Conservation (phyloP, 2,888 invertebrate genomes). For the Hydrotaea cyrtoneurina region DNA sequence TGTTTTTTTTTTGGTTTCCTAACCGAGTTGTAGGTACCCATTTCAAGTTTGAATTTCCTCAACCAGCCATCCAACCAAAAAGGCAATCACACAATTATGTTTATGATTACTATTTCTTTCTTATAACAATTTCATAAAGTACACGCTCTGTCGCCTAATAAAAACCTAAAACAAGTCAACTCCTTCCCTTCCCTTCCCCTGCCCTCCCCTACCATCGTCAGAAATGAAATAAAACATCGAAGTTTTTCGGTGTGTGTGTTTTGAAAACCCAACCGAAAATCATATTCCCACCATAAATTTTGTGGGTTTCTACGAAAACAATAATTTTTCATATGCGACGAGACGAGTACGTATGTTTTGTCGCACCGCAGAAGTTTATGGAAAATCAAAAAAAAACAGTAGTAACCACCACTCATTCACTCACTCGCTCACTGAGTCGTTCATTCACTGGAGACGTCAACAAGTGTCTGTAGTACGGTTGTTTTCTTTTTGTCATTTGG, state of each 20-base stretch:
- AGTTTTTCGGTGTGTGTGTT: conserved; percentile 22
- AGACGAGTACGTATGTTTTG: not conserved
- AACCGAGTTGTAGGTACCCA: not conserved
- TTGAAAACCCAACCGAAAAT: conserved; percentile 38
- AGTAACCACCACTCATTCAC: conserved; percentile 44
- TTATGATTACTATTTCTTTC: conserved; percentile 40
- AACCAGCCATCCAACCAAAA: not conserved
- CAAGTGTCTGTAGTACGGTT: conserved; percentile 18
- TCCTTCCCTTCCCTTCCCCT: not conserved
- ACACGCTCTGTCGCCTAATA: conserved; percentile 64
- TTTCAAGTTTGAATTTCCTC: conserved; percentile 28
- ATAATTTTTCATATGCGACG: conserved; percentile 58
- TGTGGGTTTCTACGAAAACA: conserved; percentile 59
- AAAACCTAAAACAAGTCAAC: conserved; percentile 7
- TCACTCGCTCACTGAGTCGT: conserved; percentile 46
- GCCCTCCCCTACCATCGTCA: not conserved
- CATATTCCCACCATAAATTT: conserved; percentile 68
- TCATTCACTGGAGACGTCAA: conserved; percentile 15
- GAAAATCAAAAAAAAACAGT: conserved; percentile 62
- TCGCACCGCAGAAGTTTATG: conserved; percentile 58
- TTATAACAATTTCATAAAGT: conserved; percentile 54
- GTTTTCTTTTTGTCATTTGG: conserved; percentile 21
- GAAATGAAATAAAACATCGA: conserved; percentile 30
- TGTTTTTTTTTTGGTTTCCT: not conserved
- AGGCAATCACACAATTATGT: conserved; percentile 40